Conservation (phyloP, 1,140 invertebrate species). For the Brachystomella parvula region DNA sequence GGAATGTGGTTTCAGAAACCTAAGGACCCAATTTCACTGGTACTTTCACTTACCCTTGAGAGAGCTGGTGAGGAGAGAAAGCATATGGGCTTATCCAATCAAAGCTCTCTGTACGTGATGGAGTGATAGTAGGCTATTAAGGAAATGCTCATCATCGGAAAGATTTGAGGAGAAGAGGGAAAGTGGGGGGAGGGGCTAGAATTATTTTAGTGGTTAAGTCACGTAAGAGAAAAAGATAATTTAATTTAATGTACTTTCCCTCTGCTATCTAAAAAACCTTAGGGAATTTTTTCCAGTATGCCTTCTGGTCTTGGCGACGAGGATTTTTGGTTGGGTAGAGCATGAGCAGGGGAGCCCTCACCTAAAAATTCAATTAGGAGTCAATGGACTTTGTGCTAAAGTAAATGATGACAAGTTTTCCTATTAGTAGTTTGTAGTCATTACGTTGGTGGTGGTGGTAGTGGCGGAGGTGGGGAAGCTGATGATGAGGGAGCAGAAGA, state of each 20-base stretch:
- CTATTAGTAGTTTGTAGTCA: background rate
- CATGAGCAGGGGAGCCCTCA: background rate
- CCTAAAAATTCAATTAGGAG: background rate
- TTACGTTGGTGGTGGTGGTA: no score
- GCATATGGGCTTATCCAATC: no score
- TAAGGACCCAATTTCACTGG: no score
- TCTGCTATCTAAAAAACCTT: conserved; percentile 14
- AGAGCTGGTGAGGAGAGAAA: no score
- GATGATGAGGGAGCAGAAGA: no score
- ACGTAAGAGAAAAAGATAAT: background rate
- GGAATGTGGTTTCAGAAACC: no score
- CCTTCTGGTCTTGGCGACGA: conserved; percentile 6
- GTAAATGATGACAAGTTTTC: background rate
- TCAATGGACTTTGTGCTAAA: background rate
- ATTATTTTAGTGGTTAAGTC: background rate
- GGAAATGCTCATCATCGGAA: no score
- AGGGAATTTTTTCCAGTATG: conserved; percentile 11
- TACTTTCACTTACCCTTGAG: no score
- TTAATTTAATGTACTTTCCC: conserved; percentile 18
- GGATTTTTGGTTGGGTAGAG: background rate
- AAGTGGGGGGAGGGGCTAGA: background rate
- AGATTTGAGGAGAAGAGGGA: no score
- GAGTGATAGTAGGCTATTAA: no score
- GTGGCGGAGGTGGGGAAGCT: no score
- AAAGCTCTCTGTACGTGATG: no score